Percentiles rank a stretch among this genome's conserved stretches.
Evolutionary conservation across 1,140 invertebrate species (phyloP).

Genomic region (Bombus confusus): DNA sequence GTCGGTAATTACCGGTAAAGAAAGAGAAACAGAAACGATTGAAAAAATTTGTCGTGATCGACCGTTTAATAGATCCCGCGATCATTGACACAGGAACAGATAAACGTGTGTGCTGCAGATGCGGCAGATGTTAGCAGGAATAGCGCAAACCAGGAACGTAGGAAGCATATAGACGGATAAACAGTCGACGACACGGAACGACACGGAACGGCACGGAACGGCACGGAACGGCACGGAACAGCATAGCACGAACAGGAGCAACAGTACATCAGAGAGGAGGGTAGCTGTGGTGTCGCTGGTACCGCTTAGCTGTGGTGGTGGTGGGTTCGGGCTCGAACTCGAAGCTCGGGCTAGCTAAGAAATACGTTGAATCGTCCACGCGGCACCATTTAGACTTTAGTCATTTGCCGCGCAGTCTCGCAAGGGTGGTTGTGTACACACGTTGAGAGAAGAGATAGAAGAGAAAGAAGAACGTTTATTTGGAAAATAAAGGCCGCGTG

Average conservation of each 20-base stretch:
- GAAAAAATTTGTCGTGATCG: neutral
- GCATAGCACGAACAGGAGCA: neutral
- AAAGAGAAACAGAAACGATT: neutral
- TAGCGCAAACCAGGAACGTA: neutral
- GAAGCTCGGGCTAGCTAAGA: neutral
- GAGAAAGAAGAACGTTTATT: neutral
- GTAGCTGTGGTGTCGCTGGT: slow-evolving; percentile 15
- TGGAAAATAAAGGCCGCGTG: neutral
- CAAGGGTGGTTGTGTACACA: slow-evolving; percentile 40
- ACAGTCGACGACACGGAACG: neutral
- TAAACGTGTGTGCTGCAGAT: neutral
- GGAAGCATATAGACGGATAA: neutral
- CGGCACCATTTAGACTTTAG: slow-evolving; percentile 39
- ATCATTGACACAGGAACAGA: neutral
- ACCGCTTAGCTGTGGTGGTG: slow-evolving; percentile 23
- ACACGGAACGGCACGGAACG: neutral
- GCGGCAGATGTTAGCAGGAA: neutral
- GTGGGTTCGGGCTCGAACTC: neutral
- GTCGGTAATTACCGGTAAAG: neutral
- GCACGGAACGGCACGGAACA: neutral
- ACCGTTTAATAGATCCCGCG: no score
- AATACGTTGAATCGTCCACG: slow-evolving; percentile 11
- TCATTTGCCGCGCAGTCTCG: slow-evolving; percentile 27
- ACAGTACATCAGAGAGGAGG: slow-evolving; percentile 2
- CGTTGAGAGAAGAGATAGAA: neutral